Evolutionary conservation across 2,797 vertebrate genomes (phyloP).

Genomic region (Rhinoraja longicauda): DNA sequence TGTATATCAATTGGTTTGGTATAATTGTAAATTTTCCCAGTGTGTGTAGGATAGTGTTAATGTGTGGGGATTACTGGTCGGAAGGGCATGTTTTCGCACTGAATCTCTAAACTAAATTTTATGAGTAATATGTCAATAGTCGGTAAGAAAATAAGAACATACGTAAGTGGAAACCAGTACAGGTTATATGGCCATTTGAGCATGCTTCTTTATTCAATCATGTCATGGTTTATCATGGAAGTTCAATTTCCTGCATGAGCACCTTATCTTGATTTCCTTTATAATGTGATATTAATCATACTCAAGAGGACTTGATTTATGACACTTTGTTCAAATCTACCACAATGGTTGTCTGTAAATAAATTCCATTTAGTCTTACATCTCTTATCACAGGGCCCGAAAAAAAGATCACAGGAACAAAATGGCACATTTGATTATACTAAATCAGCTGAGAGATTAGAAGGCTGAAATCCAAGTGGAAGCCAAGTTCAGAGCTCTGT

Average conservation of each 20-base stretch:
- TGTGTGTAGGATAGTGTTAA: too few relatives aligned
- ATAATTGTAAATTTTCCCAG: too few relatives aligned
- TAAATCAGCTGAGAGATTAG: neutral
- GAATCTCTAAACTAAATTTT: too few relatives aligned
- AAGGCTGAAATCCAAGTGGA: neutral
- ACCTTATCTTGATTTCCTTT: too few relatives aligned
- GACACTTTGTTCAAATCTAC: neutral
- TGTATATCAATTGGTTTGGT: too few relatives aligned
- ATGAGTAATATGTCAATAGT: neutral
- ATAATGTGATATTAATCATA: neutral
- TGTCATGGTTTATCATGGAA: too few relatives aligned
- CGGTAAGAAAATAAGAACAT: neutral
- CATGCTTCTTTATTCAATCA: too few relatives aligned
- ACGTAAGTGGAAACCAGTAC: too few relatives aligned
- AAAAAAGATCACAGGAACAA: neutral
- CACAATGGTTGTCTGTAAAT: neutral
- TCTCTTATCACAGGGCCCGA: neutral
- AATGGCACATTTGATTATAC: neutral
- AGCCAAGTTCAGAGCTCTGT: neutral
- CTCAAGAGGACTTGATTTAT: neutral
- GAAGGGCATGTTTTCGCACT: too few relatives aligned
- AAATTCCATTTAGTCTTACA: neutral
- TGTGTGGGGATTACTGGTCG: too few relatives aligned
- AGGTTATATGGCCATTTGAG: too few relatives aligned
- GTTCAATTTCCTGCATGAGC: too few relatives aligned